Evolutionary conservation across 2,797 vertebrate species (phyloP).

Genomic region (Enteromius unitaeniatus): DNA sequence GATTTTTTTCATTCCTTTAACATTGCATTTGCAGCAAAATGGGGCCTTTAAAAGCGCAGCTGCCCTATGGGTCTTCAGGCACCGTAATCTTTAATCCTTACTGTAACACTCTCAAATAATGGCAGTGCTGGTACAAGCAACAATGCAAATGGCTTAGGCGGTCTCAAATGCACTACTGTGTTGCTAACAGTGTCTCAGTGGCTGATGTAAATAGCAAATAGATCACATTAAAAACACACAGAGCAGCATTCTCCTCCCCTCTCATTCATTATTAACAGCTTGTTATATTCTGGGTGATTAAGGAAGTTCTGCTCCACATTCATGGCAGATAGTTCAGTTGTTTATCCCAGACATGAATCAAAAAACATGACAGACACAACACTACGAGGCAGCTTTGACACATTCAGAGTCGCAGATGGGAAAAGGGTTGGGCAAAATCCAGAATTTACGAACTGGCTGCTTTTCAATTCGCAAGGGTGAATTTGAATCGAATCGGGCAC

Average conservation of each 20-base stretch:
- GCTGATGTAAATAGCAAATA: slow-evolving; percentile 17
- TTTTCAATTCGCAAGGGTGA: background rate
- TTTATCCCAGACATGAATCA: slow-evolving; percentile 44
- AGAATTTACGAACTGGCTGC: slow-evolving; percentile 6
- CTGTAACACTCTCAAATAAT: slow-evolving; percentile 11
- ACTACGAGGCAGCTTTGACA: slow-evolving; percentile 24
- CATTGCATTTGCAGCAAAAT: background rate
- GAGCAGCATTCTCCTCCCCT: slow-evolving; percentile 29
- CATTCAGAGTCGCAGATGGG: background rate
- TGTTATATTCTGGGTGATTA: slow-evolving; percentile 47
- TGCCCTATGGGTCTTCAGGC: background rate
- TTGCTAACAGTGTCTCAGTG: slow-evolving; percentile 9
- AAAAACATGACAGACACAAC: slow-evolving; percentile 51
- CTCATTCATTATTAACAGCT: slow-evolving; percentile 51
- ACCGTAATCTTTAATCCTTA: background rate
- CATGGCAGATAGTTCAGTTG: slow-evolving; percentile 26
- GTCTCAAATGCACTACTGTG: slow-evolving; percentile 14
- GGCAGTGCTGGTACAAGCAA: slow-evolving; percentile 1
- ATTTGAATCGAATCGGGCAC: slow-evolving; percentile 3
- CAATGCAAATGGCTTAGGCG: slow-evolving; percentile 13
- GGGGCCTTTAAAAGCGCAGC: background rate
- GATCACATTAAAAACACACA: slow-evolving; percentile 32
- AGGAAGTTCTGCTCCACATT: slow-evolving; percentile 29
- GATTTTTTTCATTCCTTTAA: background rate
- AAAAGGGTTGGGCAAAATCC: background rate